phyloP scores from a whole-genome alignment of 1,140 invertebrate genomes.

The Nomia melanderi region DNA sequence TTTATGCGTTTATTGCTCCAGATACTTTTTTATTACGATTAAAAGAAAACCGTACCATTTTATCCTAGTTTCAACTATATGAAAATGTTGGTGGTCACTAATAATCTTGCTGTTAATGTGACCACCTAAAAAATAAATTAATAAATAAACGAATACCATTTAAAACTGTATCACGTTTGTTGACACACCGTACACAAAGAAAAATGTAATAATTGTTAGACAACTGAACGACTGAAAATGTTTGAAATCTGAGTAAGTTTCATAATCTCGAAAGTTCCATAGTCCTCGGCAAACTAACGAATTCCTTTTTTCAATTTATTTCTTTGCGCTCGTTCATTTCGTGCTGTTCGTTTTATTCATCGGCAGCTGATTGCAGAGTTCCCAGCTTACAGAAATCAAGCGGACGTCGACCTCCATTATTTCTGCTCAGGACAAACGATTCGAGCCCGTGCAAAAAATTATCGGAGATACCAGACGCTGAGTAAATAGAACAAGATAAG shows the following conservation, averaged over 20 bases:
- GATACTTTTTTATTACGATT: no score
- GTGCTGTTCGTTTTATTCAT: slow-evolving; percentile 32
- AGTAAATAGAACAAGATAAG: slow-evolving; percentile 43
- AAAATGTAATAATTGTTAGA: neutral
- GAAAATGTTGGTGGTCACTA: no score
- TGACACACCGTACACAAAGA: no score
- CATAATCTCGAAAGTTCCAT: no score
- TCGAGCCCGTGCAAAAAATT: slow-evolving; percentile 32
- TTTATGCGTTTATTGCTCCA: no score
- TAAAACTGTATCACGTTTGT: no score
- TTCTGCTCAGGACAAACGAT: slow-evolving; percentile 20
- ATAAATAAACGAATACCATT: no score
- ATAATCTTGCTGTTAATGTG: no score
- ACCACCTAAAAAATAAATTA: no score
- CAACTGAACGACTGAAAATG: neutral
- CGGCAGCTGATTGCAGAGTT: slow-evolving; percentile 34
- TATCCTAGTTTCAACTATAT: no score
- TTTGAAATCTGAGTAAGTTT: neutral
- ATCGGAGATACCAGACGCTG: slow-evolving; percentile 27
- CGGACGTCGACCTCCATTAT: slow-evolving; percentile 29
- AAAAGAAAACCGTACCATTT: no score
- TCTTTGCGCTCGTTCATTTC: neutral
- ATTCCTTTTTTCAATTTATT: slow-evolving; percentile 24
- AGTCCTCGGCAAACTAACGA: neutral
- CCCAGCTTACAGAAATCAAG: slow-evolving; percentile 34